Base-by-base conservation (phyloP, 2,113 vertebrate species). In the Ramphastos sulfuratus region DNA sequence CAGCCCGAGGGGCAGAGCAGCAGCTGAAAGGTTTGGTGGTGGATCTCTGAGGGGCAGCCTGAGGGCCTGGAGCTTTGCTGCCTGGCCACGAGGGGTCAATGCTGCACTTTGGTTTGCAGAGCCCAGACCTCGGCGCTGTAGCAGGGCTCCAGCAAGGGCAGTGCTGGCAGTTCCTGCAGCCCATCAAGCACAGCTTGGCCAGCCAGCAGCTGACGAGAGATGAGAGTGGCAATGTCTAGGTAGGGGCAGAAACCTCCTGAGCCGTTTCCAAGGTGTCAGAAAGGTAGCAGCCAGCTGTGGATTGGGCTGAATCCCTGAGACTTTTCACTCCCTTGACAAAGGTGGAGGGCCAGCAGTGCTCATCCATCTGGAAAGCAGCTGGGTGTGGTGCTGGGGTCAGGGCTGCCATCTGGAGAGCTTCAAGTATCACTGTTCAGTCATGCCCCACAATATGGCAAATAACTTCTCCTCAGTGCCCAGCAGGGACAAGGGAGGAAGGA, bases 271-370 rank as follows among this genome's bases (percentile, higher is more conserved):
- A 54, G 59, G 33, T 31, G 30, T 19, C 54, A 54, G 60, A 58
- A 54, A 44, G n/a, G n/a, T 37, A 60, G 56, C 70, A 54, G n/a
- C 35, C 28, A 6, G 15, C 52, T 66, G 27, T 6, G 56, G 28
- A 19, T 69, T 31, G 60, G 70, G n/a, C 44, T 84, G 65, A 42
- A 67, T 59, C 48, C 25, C n/a, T 35, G n/a, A 25, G 64, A 31
- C 59, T 76, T 54, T 24, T 28, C 0, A 0, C 25, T 66, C 21
- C 33, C 58, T 58, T 30, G 54, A 58, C 0, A 2, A 56, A 61
- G 9, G 30, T n/a, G 0, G 1, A 74, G 67, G n/a, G 42, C 24
- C 55, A 30, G 13, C 55, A 42, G 76, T 35, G 28, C 65, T 85
- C 44, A 18, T 46, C 48, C 65, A 33, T 56, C 33, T 76, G 1